Percentiles rank a stretch among this genome's conserved stretches.
Evolutionary conservation across 2,797 vertebrate species (phyloP).

Genomic region (Gymnodraco acuticeps): DNA sequence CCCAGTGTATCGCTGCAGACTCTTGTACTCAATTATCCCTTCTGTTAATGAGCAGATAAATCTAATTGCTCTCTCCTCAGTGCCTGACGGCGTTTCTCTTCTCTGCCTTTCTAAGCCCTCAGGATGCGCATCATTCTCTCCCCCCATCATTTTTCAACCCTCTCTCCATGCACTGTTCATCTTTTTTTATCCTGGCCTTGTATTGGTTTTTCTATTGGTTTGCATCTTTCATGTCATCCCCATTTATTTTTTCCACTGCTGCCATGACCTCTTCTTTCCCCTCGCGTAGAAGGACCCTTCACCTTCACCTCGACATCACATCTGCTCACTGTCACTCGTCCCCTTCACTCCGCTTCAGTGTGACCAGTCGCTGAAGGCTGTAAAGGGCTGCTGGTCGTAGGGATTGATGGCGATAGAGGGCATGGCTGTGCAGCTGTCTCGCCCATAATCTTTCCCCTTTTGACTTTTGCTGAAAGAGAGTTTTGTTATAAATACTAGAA

Average conservation of each 20-base stretch:
- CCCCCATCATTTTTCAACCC: constrained; percentile 57
- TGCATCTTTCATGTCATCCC: constrained; percentile 26
- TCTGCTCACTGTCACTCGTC: constrained; percentile 25
- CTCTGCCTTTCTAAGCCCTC: constrained; percentile 63
- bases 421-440: constrained; percentile 22
- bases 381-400: constrained; percentile 38
- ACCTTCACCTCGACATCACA: constrained; percentile 24
- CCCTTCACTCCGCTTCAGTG: constrained; percentile 11
- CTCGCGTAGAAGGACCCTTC: constrained; percentile 32
- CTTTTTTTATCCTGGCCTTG: constrained; percentile 33
- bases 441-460: constrained; percentile 48
- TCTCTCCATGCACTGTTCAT: constrained; percentile 30
- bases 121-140: constrained; percentile 58
- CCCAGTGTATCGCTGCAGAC: constrained; percentile 75
- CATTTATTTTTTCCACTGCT: constrained; percentile 17
- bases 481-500: not conserved
- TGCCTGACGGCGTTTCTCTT: constrained; percentile 71
- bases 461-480: not conserved
- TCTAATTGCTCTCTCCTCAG: constrained; percentile 84
- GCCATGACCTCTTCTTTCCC: constrained; percentile 40
- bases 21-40: constrained; percentile 85
- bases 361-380: constrained; percentile 38
- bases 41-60: constrained; percentile 87
- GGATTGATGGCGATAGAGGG: constrained; percentile 52
- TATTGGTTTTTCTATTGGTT: constrained; percentile 23